phyloP scores from a whole-genome alignment of 1,140 invertebrate genomes.

The Drosophila oshimai region DNA sequence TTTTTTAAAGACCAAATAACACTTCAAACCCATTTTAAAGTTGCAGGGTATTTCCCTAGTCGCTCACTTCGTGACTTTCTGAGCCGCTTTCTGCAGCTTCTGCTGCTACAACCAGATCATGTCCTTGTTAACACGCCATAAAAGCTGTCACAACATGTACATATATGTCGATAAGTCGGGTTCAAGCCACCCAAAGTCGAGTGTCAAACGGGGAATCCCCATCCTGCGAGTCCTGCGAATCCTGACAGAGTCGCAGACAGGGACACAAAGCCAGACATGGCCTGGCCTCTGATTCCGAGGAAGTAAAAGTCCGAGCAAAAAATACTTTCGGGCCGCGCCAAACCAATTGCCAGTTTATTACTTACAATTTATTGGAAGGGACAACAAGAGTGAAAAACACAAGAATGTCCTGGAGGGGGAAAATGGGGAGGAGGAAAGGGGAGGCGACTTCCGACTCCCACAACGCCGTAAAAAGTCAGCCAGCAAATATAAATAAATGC shows the following conservation, averaged over 20 bases:
- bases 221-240: conserved; percentile 6
- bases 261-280: neutral
- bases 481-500: conserved; percentile 67
- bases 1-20: too few species aligned
- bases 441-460: too few species aligned
- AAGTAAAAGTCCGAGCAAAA: conserved; percentile 21
- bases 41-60: neutral
- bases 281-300: conserved; percentile 48
- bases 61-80: neutral
- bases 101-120: conserved; percentile 65
- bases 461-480: conserved; percentile 54
- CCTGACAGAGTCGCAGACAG: conserved; percentile 27
- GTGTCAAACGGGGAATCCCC: conserved; percentile 53
- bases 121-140: conserved; percentile 80
- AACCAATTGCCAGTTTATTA: conserved; percentile 78
- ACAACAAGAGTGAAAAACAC: conserved; percentile 33
- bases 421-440: neutral
- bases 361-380: conserved; percentile 71
- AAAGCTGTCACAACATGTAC: conserved; percentile 80
- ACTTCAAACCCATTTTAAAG: neutral
- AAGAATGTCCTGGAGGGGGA: too few species aligned
- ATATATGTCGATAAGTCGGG: conserved; percentile 74
- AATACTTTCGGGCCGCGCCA: conserved; percentile 58
- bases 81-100: neutral
- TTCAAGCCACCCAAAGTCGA: conserved; percentile 53